phyloP scores from a whole-genome alignment of 2,888 invertebrate species.

The Epirrita christyi region DNA sequence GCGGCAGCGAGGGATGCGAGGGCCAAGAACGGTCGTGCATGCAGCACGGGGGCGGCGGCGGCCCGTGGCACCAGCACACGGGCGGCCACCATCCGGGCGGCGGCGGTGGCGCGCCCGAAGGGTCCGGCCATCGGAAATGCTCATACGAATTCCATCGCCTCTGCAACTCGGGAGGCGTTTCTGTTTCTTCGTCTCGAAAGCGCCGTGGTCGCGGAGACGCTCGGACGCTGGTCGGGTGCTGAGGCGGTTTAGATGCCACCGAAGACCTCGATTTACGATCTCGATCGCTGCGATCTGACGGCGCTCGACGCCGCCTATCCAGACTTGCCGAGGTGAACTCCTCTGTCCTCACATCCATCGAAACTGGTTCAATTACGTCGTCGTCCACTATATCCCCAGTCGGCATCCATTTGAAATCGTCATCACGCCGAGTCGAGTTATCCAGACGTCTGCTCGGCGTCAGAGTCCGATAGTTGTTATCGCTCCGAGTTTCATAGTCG shows the following conservation, averaged over 20 bases:
- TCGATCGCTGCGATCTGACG: conserved; percentile 83
- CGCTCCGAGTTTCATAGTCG: conserved; percentile 83
- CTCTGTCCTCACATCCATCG: conserved; percentile 62
- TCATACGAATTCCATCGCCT: conserved; percentile 84
- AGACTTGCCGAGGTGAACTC: conserved; percentile 79
- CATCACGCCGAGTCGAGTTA: conserved; percentile 86
- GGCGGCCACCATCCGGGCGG: conserved; percentile 75
- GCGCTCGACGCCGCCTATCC: conserved; percentile 81
- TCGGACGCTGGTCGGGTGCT: conserved; percentile 71
- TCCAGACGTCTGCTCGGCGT: conserved; percentile 76
- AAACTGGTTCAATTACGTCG: conserved; percentile 53
- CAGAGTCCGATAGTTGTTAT: conserved; percentile 85
- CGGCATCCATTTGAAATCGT: conserved; percentile 88
- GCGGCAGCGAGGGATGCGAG: conserved; percentile 76
- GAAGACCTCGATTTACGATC: conserved; percentile 87
- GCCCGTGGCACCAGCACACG: conserved; percentile 79
- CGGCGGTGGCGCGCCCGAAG: not conserved
- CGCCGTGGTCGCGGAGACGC: conserved; percentile 74
- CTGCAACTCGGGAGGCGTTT: conserved; percentile 73
- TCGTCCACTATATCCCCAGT: conserved; percentile 67
- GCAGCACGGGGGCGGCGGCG: conserved; percentile 76
- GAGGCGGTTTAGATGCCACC: conserved; percentile 80
- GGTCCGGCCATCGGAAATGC: conserved; percentile 85
- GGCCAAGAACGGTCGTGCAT: conserved; percentile 80
- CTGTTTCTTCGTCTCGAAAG: conserved; percentile 66